Conservation (phyloP, 2,888 invertebrate species). For the Mythimna albipuncta region DNA sequence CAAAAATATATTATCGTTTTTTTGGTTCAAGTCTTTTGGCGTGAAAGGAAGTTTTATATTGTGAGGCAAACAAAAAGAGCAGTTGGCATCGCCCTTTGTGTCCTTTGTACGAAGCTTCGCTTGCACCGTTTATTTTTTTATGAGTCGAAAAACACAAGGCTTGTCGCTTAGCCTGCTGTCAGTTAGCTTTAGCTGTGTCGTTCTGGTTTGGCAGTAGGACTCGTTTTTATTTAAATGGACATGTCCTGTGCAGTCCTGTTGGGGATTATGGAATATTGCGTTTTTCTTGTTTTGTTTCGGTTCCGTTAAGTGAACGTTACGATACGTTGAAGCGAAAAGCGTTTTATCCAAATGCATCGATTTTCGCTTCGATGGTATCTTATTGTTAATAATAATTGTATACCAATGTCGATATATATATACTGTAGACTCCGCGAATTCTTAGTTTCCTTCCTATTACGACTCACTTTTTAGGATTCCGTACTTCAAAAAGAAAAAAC, state of each 20-base stretch:
- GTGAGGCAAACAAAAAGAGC: conserved; percentile 73
- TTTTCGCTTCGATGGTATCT: not conserved
- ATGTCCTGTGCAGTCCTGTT: not conserved
- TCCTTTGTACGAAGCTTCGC: conserved; percentile 71
- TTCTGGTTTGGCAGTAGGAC: not conserved
- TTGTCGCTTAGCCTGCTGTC: conserved; percentile 34
- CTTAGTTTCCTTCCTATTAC: too few relatives aligned
- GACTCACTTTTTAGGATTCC: too few relatives aligned
- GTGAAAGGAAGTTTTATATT: conserved; percentile 74
- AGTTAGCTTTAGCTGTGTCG: conserved; percentile 14
- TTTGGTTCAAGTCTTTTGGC: conserved; percentile 68
- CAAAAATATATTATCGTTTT: conserved; percentile 44
- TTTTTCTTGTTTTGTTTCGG: not conserved
- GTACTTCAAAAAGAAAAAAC: too few relatives aligned
- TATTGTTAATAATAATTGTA: not conserved
- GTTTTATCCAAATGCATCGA: not conserved
- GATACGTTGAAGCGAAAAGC: not conserved
- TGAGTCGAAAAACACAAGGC: conserved; percentile 46
- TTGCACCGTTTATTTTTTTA: conserved; percentile 68
- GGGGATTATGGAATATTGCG: conserved; percentile 1
- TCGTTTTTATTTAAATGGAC: conserved; percentile 7
- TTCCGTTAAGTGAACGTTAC: too few relatives aligned
- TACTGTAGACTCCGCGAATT: too few relatives aligned
- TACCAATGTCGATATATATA: too few relatives aligned
- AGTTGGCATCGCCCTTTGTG: conserved; percentile 70